phyloP scores from a whole-genome alignment of 2,888 invertebrate species.

The Ligdia adustata region DNA sequence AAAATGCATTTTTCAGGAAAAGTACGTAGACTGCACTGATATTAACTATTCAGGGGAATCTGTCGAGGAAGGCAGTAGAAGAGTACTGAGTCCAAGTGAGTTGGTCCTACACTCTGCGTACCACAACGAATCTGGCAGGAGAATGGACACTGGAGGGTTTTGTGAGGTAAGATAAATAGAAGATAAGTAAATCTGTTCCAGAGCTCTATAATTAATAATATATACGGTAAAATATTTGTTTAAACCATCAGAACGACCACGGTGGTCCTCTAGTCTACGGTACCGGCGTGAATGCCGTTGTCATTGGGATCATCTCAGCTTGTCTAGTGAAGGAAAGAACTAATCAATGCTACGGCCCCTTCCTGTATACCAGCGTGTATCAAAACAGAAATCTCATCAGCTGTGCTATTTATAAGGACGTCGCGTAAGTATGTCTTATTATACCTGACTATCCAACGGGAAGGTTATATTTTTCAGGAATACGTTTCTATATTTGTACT shows the following conservation, averaged over 20 bases:
- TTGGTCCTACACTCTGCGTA: conserved; percentile 56
- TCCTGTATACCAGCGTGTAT: conserved; percentile 64
- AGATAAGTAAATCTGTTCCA: too few relatives aligned
- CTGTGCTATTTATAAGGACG: conserved; percentile 62
- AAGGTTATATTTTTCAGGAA: too few relatives aligned
- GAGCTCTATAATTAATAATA: not conserved
- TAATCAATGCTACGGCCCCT: conserved; percentile 64
- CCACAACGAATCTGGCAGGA: conserved; percentile 44
- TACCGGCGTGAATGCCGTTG: conserved; percentile 44
- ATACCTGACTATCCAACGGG: too few relatives aligned
- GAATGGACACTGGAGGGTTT: conserved; percentile 56
- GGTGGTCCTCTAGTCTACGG: conserved; percentile 61
- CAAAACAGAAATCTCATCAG: conserved; percentile 58
- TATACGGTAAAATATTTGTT: not conserved
- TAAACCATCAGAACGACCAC: conserved; percentile 57
- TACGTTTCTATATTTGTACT: too few relatives aligned
- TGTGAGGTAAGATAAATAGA: conserved; percentile 67
- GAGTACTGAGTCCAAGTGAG: conserved; percentile 38
- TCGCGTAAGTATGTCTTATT: conserved; percentile 42
- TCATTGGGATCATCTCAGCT: conserved; percentile 65
- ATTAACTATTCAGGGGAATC: conserved; percentile 52
- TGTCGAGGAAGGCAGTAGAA: conserved; percentile 33
- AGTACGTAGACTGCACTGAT: conserved; percentile 65
- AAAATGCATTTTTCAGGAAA: conserved; percentile 51
- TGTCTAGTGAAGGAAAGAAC: conserved; percentile 61